These are phyloP conservation scores for Pectinophora gossypiella DNA, from an alignment of 1,140 invertebrate species.

Conservation along the genomic window DNA sequence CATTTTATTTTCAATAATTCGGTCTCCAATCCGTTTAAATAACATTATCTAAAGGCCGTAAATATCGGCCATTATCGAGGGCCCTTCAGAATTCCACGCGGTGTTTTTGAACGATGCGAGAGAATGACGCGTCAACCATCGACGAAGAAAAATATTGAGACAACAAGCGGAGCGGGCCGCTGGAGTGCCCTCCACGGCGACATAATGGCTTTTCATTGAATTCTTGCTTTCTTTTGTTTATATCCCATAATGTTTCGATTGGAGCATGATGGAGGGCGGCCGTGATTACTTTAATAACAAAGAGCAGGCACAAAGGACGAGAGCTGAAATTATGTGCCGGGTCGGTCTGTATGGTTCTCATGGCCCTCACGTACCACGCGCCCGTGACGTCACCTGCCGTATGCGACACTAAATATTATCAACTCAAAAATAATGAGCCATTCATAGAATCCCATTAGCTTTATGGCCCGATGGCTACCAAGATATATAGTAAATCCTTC, in stretches of 20 bases:
- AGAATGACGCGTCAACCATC: conserved; percentile 65
- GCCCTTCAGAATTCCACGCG: conserved; percentile 66
- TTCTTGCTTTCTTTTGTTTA: conserved; percentile 73
- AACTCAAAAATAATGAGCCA: conserved; percentile 57
- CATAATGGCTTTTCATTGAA: conserved; percentile 73
- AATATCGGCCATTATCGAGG: conserved; percentile 68
- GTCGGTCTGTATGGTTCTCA: conserved; percentile 50
- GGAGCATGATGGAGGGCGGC: conserved; percentile 61
- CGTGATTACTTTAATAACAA: conserved; percentile 74
- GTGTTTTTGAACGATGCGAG: conserved; percentile 50
- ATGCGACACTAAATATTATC: conserved; percentile 53
- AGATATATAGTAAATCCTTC: conserved; percentile 6
- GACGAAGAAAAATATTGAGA: conserved; percentile 73
- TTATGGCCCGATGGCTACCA: conserved; percentile 28
- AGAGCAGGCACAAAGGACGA: conserved; percentile 61
- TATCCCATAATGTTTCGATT: conserved; percentile 72
- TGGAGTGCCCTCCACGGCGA: conserved; percentile 58
- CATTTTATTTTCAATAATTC: conserved; percentile 37
- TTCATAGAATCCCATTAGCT: conserved; percentile 43
- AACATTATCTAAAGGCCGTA: conserved; percentile 69
- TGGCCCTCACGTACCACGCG: conserved; percentile 56
- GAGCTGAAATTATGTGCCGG: conserved; percentile 62
- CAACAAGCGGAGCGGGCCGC: conserved; percentile 34
- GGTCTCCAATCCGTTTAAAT: conserved; percentile 48
- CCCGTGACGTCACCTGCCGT: conserved; percentile 44